These are phyloP conservation scores for Nettapus auritus DNA, from an alignment of 2,113 vertebrate genomes.

Conservation along the genomic window DNA sequence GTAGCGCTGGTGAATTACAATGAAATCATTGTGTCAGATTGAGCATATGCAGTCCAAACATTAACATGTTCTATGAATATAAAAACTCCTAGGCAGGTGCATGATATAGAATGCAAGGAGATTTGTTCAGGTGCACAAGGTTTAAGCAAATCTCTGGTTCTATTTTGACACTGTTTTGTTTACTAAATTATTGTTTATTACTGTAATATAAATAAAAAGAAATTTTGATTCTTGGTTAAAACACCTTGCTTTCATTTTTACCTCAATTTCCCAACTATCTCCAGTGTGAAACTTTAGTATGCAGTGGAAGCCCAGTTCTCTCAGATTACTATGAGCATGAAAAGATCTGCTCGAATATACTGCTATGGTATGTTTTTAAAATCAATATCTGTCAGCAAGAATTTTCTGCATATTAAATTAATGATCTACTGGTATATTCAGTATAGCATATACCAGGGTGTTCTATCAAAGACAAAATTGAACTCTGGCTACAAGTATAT, in stretches of 20 bases:
- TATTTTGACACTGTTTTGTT: background rate
- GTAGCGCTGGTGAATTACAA: background rate
- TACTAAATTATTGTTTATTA: too few relatives aligned
- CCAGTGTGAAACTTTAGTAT: background rate
- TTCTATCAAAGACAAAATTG: background rate
- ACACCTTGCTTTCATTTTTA: background rate
- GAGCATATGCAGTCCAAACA: background rate
- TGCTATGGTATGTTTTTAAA: background rate
- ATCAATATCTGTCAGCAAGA: slow-evolving; percentile 42
- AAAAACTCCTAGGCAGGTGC: background rate
- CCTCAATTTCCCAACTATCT: background rate
- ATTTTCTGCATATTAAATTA: background rate
- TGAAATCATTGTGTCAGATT: background rate
- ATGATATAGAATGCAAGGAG: background rate
- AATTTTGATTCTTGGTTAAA: background rate
- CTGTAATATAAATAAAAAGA: background rate
- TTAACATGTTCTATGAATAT: background rate
- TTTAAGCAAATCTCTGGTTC: background rate
- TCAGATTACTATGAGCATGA: background rate
- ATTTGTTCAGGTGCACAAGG: background rate
- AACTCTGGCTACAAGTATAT: background rate
- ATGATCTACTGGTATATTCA: background rate
- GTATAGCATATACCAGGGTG: background rate
- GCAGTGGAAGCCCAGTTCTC: background rate
- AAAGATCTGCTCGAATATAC: background rate